phyloP scores from a whole-genome alignment of 2,113 vertebrate species.

The Erythrocebus patas region DNA sequence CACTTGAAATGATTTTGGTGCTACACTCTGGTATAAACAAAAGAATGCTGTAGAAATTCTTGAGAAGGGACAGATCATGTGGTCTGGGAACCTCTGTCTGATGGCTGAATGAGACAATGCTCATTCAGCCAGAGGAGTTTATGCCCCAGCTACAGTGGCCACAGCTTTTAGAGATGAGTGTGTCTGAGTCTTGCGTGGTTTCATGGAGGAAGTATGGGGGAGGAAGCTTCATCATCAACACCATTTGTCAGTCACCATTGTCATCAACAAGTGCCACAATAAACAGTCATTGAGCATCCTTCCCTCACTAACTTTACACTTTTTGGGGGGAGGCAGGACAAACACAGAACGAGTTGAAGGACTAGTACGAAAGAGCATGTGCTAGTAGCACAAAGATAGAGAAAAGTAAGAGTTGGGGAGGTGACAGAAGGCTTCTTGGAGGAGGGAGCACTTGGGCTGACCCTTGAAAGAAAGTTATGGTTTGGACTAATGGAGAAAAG shows the following conservation, averaged over 20 bases:
- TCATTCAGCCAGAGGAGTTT: not conserved
- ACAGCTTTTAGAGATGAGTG: constrained; percentile 34
- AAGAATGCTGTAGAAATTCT: not conserved
- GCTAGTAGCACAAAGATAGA: not conserved
- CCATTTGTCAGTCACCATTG: not conserved
- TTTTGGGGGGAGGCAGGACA: not conserved
- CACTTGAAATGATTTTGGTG: constrained; percentile 35
- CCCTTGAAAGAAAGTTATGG: not conserved
- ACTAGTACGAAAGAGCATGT: not conserved
- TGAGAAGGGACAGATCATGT: not conserved
- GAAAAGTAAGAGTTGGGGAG: not conserved
- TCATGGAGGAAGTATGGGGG: constrained; percentile 15
- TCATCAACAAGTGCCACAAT: not conserved
- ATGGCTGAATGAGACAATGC: not conserved
- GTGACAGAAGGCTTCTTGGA: not conserved
- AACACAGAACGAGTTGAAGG: constrained; percentile 9
- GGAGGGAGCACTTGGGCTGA: not conserved
- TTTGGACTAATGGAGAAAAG: not conserved
- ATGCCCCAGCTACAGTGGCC: not conserved
- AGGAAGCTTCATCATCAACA: constrained; percentile 20
- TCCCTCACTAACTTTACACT: not conserved
- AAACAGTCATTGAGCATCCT: not conserved
- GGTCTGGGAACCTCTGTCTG: not conserved
- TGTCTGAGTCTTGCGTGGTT: constrained; percentile 9
- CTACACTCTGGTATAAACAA: not conserved